Conservation (phyloP, 1,140 invertebrate genomes). For the Calliopsis andreniformis region DNA sequence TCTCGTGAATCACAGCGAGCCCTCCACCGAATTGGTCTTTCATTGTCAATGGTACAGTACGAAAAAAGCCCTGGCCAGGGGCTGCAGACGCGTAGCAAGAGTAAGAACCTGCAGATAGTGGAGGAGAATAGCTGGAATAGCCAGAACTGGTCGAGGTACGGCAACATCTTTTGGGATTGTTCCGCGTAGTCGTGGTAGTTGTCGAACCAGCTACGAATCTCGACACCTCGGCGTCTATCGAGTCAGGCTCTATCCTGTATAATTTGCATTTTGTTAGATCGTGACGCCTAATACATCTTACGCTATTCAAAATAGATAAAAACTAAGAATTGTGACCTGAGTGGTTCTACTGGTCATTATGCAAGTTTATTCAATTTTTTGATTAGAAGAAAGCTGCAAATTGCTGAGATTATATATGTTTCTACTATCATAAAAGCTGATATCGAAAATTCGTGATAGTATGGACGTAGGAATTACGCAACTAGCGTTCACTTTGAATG, state of each 20-base stretch:
- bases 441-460: not conserved
- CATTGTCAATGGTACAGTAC: constrained; percentile 31
- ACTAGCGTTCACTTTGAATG: not conserved
- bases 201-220: constrained; percentile 60
- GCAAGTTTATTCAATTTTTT: too few relatives aligned
- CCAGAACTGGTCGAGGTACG: constrained; percentile 73
- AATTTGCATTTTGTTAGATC: not conserved
- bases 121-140: constrained; percentile 73
- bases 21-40: constrained; percentile 51
- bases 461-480: not conserved
- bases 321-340: too few relatives aligned
- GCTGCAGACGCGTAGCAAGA: constrained; percentile 54
- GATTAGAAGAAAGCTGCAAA: too few relatives aligned
- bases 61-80: constrained; percentile 35
- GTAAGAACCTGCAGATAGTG: constrained; percentile 69
- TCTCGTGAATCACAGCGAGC: constrained; percentile 70
- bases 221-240: constrained; percentile 67
- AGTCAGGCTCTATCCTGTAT: constrained; percentile 69
- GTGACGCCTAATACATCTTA: not conserved
- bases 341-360: too few relatives aligned
- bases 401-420: too few relatives aligned
- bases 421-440: not conserved
- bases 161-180: constrained; percentile 69
- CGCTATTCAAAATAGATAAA: not conserved
- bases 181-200: constrained; percentile 42